Base-by-base conservation (phyloP, 2,797 vertebrate species). In the Arrhamphus sclerolepis region DNA sequence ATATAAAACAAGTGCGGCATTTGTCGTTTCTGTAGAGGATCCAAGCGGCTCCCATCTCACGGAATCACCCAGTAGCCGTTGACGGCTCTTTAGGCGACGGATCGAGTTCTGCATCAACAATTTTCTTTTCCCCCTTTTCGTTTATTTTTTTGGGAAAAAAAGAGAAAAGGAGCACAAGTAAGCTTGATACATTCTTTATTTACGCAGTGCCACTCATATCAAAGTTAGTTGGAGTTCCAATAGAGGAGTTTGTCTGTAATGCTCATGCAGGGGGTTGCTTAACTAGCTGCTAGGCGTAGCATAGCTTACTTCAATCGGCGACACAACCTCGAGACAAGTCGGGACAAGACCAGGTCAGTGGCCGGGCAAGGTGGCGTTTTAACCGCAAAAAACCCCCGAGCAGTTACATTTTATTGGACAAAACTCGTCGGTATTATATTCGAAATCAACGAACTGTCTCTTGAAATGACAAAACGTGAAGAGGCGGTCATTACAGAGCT, bases 321-420 rank as follows among this genome's bases (percentile, higher is more conserved):
- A 89, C 90, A 88, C 88, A 92, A 90, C 91, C 89, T 93, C 91
- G 91, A 92, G 91, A 93, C 93, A 84, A 93, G 92, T 93, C 92
- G 90, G 91, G 90, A 92, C 87, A 88, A 90, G 91, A 92, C 89
- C 92, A 94, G 93, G 93, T 94, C 84, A 92, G 93, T 93, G 86
- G 57, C 53, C 34, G 62, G 62, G 24, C 62, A 29, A 56, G 62
- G 13, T 24, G 28, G 20, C 42, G 39, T 8, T 44, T 18, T 40
- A 66, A 54, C 18, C 46, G 44, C 26, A 42, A 20, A 56, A 62
- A 8, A n/a, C n/a, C n/a, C 10, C 9, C 0, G 31, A 44, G 18
- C 9, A 1, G 18, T 26, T 20, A 3, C 17, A 9, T 1, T 26
- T 2, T 6, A 42, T 6, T 6, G 3, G 38, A 0, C 5, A 6